These are phyloP conservation scores for Myotis brandtii DNA, from an alignment of 2,113 vertebrate genomes.

Conservation along the genomic window DNA sequence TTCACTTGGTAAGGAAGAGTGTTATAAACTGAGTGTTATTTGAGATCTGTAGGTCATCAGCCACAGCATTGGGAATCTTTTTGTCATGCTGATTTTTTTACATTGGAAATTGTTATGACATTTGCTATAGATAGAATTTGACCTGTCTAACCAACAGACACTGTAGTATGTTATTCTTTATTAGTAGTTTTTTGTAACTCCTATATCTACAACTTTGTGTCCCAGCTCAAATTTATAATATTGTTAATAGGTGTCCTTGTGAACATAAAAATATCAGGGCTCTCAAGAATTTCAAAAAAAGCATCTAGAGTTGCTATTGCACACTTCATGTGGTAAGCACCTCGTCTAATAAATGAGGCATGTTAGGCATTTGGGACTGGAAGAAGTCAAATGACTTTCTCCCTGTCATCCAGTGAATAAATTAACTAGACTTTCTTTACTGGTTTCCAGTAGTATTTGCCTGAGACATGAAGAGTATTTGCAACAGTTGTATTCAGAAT, in stretches of 20 bases:
- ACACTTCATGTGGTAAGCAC: not conserved
- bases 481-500: slow-evolving; percentile 17
- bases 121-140: slow-evolving; percentile 34
- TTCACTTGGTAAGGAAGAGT: slow-evolving; percentile 14
- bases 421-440: not conserved
- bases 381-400: slow-evolving; percentile 24
- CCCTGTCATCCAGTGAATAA: not conserved
- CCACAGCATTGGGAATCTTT: slow-evolving; percentile 12
- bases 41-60: not conserved
- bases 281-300: not conserved
- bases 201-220: slow-evolving; percentile 28
- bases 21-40: not conserved
- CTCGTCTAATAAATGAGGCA: slow-evolving; percentile 17
- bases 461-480: slow-evolving; percentile 23
- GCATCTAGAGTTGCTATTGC: not conserved
- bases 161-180: not conserved
- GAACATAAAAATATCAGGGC: not conserved
- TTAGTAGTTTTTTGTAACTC: slow-evolving; percentile 20
- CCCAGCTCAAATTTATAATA: not conserved
- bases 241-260: not conserved
- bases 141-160: not conserved
- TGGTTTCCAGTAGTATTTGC: not conserved
- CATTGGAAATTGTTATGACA: not conserved
- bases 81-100: slow-evolving; percentile 42
- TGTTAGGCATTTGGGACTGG: not conserved